Conservation (phyloP, 2,888 invertebrate species). For the Trachelus stipa region DNA sequence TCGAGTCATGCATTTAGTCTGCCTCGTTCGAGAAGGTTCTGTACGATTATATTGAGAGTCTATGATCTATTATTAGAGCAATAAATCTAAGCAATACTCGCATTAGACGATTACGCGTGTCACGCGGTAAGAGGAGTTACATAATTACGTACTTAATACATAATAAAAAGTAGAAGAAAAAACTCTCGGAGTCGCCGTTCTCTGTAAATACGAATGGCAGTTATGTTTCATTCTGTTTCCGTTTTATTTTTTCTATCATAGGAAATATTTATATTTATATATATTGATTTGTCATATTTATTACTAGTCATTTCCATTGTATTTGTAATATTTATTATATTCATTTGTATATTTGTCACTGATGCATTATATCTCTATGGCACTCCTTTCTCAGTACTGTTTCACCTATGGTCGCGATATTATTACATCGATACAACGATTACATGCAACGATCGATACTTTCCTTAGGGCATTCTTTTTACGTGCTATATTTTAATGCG, state of each 20-base stretch:
- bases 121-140: background rate
- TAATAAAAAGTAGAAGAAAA: background rate
- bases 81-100: conserved; percentile 52
- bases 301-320: conserved; percentile 24
- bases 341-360: conserved; percentile 15
- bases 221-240: background rate
- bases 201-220: background rate
- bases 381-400: background rate
- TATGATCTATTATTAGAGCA: conserved; percentile 34
- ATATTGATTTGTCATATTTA: conserved; percentile 26
- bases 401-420: background rate
- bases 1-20: background rate
- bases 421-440: conserved; percentile 47
- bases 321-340: conserved; percentile 28
- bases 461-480: background rate
- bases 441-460: conserved; percentile 53
- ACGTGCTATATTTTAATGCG: background rate
- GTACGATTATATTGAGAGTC: conserved; percentile 30
- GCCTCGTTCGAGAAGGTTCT: conserved; percentile 23
- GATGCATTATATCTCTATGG: conserved; percentile 8
- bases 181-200: conserved; percentile 6
- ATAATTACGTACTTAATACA: background rate
- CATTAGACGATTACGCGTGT: conserved; percentile 19
- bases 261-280: conserved; percentile 32
- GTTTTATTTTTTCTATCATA: background rate